Percentiles rank a stretch among this genome's conserved stretches.
Conservation (phyloP, 2,113 vertebrate species). For the Platysternon megacephalum region DNA sequence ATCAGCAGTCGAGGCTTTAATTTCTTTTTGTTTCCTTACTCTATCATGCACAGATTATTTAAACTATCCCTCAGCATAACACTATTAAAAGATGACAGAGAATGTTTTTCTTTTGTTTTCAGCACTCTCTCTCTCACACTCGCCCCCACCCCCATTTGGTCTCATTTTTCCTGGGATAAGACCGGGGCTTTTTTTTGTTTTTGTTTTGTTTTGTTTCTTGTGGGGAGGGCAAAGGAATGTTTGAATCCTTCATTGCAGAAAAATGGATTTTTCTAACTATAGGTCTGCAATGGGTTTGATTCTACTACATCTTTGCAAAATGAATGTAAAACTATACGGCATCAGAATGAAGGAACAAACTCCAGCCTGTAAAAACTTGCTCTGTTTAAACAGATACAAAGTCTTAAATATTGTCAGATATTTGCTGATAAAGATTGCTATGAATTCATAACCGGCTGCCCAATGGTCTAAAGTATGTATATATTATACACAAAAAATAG, state of each 20-base stretch:
- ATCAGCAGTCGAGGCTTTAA: not conserved
- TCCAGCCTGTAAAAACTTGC: not conserved
- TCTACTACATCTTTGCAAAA: not conserved
- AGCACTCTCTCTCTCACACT: not conserved
- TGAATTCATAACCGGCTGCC: not conserved
- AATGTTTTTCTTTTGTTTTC: not conserved
- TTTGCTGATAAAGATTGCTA: not conserved
- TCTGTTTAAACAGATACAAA: not conserved
- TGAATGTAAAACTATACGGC: not conserved
- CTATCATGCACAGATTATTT: not conserved
- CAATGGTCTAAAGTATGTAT: too few species aligned
- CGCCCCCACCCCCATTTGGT: too few species aligned
- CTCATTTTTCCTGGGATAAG: not conserved
- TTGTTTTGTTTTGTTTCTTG: too few species aligned
- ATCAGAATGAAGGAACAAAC: not conserved
- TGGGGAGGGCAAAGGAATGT: not conserved
- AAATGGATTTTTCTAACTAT: not conserved
- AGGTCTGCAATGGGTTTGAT: not conserved
- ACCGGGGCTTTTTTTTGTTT: too few species aligned
- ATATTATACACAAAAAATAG: too few species aligned
- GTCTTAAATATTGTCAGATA: not conserved
- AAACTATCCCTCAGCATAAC: not conserved
- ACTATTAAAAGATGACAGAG: not conserved
- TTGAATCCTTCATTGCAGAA: not conserved
- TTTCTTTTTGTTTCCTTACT: not conserved